Evolutionary conservation across 2,797 vertebrate species (phyloP), one percentile per base, ranked within the genome.

Genomic region (Trematomus bernacchii): DNA sequence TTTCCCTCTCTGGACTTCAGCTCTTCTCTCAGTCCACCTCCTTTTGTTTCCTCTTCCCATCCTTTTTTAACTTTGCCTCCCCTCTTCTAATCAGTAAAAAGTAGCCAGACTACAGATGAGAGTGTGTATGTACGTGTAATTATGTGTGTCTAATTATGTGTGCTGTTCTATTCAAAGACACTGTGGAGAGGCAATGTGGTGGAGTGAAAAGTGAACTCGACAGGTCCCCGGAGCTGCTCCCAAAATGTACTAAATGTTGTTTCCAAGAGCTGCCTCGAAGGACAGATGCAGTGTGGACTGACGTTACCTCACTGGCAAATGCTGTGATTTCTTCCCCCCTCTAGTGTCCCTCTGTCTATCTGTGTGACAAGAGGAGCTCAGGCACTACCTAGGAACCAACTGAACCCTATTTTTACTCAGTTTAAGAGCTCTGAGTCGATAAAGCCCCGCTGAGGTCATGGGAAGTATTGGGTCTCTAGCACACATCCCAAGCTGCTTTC

Each of bases 91-190:
- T 82, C 80, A 79, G 79, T 46, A 33, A 64, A 87, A 88, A 76
- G 78, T 64, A 82, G 70, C 59, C 83, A 77, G 84, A 80, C 80
- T 83, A 71, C 84, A 88, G 79, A 90, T 87, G 86, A 87, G 70
- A 74, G 33, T 7, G 33, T 37, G 33, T 37, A 13, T 73, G 75
- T 60, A 57, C 15, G 76, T 77, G 81, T 86, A 84, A 86, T 88
- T 85, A 71, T 69, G 78, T 80, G 87, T 83, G 76, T 85, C 77
- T 85, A 89, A 90, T 86, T 80, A 64, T 73, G 62, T 71, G 77
- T 73, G 80, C 64, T 16, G 43, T 67, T 87, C 80, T 80, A 66
- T 88, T 75, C 23, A 30, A 71, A 80, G 60, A 55, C 51, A 60
- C 64, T 50, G 57, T 63, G 51, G 63, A 77, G 81, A 75, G 70